phyloP scores from a whole-genome alignment of 2,113 vertebrate genomes.

The Menidia beryllina region DNA sequence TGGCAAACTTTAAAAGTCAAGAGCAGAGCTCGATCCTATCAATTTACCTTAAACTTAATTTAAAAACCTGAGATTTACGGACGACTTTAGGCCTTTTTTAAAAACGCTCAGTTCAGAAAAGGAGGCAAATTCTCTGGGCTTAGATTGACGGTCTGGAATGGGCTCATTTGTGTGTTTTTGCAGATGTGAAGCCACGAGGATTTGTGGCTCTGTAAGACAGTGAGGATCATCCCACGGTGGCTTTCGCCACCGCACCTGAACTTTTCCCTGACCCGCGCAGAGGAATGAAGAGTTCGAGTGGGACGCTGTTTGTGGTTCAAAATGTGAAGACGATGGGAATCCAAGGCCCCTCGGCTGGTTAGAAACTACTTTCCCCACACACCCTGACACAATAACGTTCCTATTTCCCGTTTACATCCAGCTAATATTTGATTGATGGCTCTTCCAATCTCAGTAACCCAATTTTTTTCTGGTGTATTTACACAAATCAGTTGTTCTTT shows the following conservation, averaged over 20 bases:
- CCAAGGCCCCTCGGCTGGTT: constrained; percentile 20
- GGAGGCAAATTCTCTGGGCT: neutral
- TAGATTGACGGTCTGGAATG: neutral
- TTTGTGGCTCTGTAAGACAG: constrained; percentile 22
- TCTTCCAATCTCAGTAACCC: constrained; percentile 36
- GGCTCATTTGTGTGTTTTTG: neutral
- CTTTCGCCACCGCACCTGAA: constrained; percentile 72
- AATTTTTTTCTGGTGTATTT: constrained; percentile 43
- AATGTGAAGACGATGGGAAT: constrained; percentile 44
- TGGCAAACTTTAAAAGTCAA: constrained; percentile 71
- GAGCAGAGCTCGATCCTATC: constrained; percentile 52
- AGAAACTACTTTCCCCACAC: neutral
- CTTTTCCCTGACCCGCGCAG: constrained; percentile 68
- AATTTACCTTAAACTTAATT: constrained; percentile 32
- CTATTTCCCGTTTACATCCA: neutral
- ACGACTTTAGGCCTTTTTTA: constrained; percentile 18
- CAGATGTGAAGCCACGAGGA: constrained; percentile 45
- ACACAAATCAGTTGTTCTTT: constrained; percentile 61
- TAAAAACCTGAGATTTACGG: constrained; percentile 18
- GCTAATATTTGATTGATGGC: constrained; percentile 15
- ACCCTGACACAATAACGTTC: constrained; percentile 11
- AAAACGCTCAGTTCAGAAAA: constrained; percentile 1
- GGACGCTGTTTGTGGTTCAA: constrained; percentile 41
- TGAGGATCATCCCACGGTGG: constrained; percentile 36
- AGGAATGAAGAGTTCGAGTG: constrained; percentile 34